Evolutionary conservation across 2,797 vertebrate genomes (phyloP), one percentile per base, ranked within the genome.

Genomic region (Acipenser ruthenus): DNA sequence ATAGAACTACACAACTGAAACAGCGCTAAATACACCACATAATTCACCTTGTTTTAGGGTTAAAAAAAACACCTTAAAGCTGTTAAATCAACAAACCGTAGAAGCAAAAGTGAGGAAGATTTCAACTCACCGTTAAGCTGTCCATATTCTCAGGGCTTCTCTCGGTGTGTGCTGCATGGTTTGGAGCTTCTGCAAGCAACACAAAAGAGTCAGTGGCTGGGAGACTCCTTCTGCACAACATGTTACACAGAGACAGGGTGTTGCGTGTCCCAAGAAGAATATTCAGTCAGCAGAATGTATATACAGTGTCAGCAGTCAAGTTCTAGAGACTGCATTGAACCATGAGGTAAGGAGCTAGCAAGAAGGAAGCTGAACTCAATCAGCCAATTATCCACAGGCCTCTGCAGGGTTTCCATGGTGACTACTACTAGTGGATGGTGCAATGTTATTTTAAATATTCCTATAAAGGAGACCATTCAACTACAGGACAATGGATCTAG

Each of bases 101-200:
- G 55, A 58, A 58, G 55, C 12, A 10, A 72, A 1, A 64, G 6
- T 72, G 18, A 59, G 49, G 56, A 63, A 59, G 68, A 13, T 7
- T 68, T 8, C 1, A 80, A 92, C 82, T 89, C 77, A 96, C 95
- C 91, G 91, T 84, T 86, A 94, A 80, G 82, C 89, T 87, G 83
- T 90, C 82, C 87, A 87, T 87, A 70, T 85, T 86, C 74, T 80
- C 87, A 49, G 83, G 60, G 59, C 81, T 87, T 82, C 70, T 80
- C 82, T 89, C 84, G 67, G 79, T 79, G 37, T 69, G 75, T 79
- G 83, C 82, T 75, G 76, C 81, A 78, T 86, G 84, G 75, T 81
- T 85, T 82, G 79, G 78, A 4, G 71, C 80, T 66, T 92, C 93
- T 96, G 77, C 74, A 86, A 90, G 79, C 78, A 81, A 86, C 80